Conservation (phyloP, 1,140 invertebrate genomes). For the Microplitis mediator region DNA sequence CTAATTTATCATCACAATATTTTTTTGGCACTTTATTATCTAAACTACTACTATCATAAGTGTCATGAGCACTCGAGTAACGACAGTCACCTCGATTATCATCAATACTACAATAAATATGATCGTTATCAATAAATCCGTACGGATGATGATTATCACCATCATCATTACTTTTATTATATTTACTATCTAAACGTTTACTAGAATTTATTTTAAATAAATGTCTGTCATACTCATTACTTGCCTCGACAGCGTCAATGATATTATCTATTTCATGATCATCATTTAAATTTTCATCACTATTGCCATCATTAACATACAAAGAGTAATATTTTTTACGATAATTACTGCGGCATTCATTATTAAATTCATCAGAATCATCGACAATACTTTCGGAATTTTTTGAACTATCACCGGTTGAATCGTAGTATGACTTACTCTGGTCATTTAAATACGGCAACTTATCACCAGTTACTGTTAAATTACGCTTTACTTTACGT, state of each 20-base stretch:
- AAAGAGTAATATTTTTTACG: neutral
- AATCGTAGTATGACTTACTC: constrained; percentile 59
- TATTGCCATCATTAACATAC: too few species aligned
- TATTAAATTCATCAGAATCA: neutral
- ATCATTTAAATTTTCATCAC: constrained; percentile 18
- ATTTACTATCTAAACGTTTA: neutral
- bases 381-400: constrained; percentile 19
- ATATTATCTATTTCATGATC: constrained; percentile 38
- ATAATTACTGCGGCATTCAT: neutral
- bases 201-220: constrained; percentile 28
- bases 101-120: constrained; percentile 57
- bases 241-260: constrained; percentile 44
- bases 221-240: constrained; percentile 43
- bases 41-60: neutral
- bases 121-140: constrained; percentile 45
- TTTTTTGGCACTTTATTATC: neutral
- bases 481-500: constrained; percentile 55
- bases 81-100: constrained; percentile 39
- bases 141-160: constrained; percentile 32
- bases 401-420: constrained; percentile 47
- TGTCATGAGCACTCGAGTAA: constrained; percentile 24
- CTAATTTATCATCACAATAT: neutral
- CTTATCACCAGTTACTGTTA: constrained; percentile 55
- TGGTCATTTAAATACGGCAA: constrained; percentile 53
- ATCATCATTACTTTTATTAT: constrained; percentile 21